phyloP scores from a whole-genome alignment of 2,888 invertebrate genomes.

The Parelbella ahira region DNA sequence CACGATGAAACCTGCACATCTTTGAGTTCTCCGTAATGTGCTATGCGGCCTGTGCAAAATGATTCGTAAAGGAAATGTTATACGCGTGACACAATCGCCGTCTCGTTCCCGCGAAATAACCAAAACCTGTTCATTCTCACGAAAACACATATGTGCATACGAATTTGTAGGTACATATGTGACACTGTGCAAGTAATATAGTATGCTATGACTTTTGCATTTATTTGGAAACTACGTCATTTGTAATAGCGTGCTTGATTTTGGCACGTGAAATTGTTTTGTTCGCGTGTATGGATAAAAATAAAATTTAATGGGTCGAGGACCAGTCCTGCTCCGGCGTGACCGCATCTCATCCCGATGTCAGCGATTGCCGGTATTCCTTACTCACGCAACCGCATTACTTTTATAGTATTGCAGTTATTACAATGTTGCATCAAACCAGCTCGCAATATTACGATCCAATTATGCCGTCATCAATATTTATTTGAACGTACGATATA shows the following conservation, averaged over 20 bases:
- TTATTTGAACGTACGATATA: too few species aligned
- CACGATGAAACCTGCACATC: too few species aligned
- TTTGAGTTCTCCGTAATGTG: too few species aligned
- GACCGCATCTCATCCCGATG: conserved; percentile 34
- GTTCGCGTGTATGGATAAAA: conserved; percentile 40
- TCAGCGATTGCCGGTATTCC: conserved; percentile 18
- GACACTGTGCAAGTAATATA: not conserved
- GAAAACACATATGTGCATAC: too few species aligned
- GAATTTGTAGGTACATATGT: too few species aligned
- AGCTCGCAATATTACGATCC: too few species aligned
- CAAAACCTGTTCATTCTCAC: conserved; percentile 4
- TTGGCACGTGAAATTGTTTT: conserved; percentile 30
- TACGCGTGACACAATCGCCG: not conserved
- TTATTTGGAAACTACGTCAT: conserved; percentile 1
- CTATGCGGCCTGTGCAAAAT: not conserved
- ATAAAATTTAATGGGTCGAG: conserved; percentile 48
- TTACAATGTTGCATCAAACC: too few species aligned
- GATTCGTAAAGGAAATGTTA: conserved; percentile 7
- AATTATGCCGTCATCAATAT: too few species aligned
- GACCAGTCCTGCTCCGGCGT: conserved; percentile 44
- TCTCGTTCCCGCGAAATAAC: not conserved
- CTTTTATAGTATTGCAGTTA: too few species aligned
- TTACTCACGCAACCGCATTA: too few species aligned
- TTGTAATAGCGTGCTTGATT: conserved; percentile 19
- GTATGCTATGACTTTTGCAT: not conserved